Evolutionary conservation across 2,888 invertebrate species (phyloP).

Genomic region (Abrostola triplasia): DNA sequence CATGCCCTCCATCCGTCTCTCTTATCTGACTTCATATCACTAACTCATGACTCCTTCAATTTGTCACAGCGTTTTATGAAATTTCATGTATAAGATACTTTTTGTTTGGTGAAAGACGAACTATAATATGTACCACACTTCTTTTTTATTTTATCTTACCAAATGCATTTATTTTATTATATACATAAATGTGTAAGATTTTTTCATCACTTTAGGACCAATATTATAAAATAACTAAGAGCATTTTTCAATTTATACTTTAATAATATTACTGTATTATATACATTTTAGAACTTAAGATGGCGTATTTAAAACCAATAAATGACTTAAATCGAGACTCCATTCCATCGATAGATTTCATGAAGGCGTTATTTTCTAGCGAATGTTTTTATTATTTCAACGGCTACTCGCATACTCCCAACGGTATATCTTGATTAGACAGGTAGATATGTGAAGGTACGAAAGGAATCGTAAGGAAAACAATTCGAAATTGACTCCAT

Average conservation of each 20-base stretch:
- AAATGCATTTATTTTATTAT: neutral
- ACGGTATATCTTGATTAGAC: constrained; percentile 31
- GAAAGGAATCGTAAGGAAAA: constrained; percentile 17
- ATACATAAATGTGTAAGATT: constrained; percentile 6
- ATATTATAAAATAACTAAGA: too few species aligned
- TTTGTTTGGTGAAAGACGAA: constrained; percentile 12
- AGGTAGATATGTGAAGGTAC: constrained; percentile 1
- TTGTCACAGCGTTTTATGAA: constrained; percentile 54
- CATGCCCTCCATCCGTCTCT: constrained; percentile 36
- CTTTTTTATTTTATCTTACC: neutral
- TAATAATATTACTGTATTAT: too few species aligned
- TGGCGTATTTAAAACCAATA: too few species aligned
- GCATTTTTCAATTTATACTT: too few species aligned
- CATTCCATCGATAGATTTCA: constrained; percentile 39
- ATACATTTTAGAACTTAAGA: too few species aligned
- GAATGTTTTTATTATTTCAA: constrained; percentile 55
- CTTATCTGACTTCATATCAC: constrained; percentile 52
- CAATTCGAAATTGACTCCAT: constrained; percentile 21
- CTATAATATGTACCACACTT: constrained; percentile 10
- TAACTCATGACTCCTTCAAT: constrained; percentile 54
- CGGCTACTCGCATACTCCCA: constrained; percentile 28
- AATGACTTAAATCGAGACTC: constrained; percentile 12
- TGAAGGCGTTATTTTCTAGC: constrained; percentile 34
- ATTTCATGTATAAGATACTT: constrained; percentile 42
- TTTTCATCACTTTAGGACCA: too few species aligned